Base-by-base conservation (phyloP, 2,113 vertebrate genomes). In the Axis porcinus region DNA sequence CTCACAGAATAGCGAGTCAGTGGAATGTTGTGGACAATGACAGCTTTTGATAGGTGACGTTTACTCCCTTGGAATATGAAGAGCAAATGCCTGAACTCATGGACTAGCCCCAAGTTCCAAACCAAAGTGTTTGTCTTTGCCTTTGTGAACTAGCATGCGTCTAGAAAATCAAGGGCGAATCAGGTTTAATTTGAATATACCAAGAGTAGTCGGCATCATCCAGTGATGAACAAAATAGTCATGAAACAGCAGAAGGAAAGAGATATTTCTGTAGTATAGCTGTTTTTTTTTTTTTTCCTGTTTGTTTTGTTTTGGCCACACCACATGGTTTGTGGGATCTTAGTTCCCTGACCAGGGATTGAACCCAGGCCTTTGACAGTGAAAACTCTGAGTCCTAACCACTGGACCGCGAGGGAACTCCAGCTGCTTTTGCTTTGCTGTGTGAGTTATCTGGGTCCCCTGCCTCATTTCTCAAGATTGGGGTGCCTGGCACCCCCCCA, bases 31-130 rank as follows among this genome's bases (percentile, higher is more conserved):
- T 16, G 30, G 88, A 33, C 13, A 0, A 2, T 16, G 1, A 1
- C 7, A 5, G 78, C 87, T 16, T 67, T 60, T 60, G 28, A 7
- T 28, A 88, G 86, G 47, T 54, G 50, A 30, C 25, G 4, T 40
- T 50, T 30, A 4, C 0, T 4, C 58, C 33, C 40, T 7, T 13
- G 82, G 6, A 33, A 27, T 5, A 10, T 0, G 0, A 70, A 28
- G 86, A 33, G 23, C 21, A 3, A 13, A 1, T 0, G 9, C 70
- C 62, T 7, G 27, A 4, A 40, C 83, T 28, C 2, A 2, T 2
- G 47, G 55, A 9, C 30, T 1, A 27, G 25, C 7, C 85, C 55
- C 64, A 3, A 11, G 40, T 43, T 70, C 62, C 43, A 2, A 2
- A n/a, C 54, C 0, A 2, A 33, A 30, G 82, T 9, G 50, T 60